These are phyloP conservation scores for Lutjanus campechanus DNA, from an alignment of 2,797 vertebrate genomes.

Conservation along the genomic window DNA sequence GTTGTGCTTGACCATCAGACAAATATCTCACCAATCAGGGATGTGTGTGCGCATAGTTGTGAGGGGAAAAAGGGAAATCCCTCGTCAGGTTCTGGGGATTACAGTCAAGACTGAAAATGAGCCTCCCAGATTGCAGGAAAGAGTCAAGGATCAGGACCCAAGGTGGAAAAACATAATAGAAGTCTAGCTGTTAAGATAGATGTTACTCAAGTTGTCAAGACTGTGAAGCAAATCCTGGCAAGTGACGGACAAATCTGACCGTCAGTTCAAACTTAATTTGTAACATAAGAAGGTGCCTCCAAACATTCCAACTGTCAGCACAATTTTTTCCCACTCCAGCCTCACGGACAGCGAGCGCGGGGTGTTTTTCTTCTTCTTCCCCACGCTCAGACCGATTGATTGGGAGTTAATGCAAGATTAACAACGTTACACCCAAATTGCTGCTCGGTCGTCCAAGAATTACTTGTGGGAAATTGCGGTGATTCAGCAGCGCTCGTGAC, in stretches of 20 bases:
- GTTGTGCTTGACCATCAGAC: slow-evolving; percentile 25
- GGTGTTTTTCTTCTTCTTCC: slow-evolving; percentile 22
- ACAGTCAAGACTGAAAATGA: slow-evolving; percentile 18
- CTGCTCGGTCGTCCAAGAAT: slow-evolving; percentile 27
- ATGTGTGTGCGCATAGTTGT: neutral
- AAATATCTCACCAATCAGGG: slow-evolving; percentile 22
- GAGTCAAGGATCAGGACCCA: slow-evolving; percentile 30
- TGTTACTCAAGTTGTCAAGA: slow-evolving; percentile 27
- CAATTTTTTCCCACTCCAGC: slow-evolving; percentile 20
- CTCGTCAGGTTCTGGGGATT: slow-evolving; percentile 30
- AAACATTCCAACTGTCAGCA: slow-evolving; percentile 62
- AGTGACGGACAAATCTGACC: slow-evolving; percentile 27
- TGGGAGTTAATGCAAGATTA: slow-evolving; percentile 55
- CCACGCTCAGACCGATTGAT: slow-evolving; percentile 32
- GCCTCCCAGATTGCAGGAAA: slow-evolving; percentile 31
- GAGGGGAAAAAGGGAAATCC: slow-evolving; percentile 26
- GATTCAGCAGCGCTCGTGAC: slow-evolving; percentile 12
- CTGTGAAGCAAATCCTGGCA: slow-evolving; percentile 27
- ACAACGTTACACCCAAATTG: slow-evolving; percentile 39
- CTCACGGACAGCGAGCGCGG: slow-evolving; percentile 26
- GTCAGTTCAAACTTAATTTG: slow-evolving; percentile 53
- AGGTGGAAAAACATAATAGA: slow-evolving; percentile 35
- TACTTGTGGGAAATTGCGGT: slow-evolving; percentile 15
- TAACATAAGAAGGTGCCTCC: slow-evolving; percentile 58
- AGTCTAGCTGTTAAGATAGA: slow-evolving; percentile 7